Conservation (phyloP, 2,888 invertebrate genomes). For the Apamea crenata region DNA sequence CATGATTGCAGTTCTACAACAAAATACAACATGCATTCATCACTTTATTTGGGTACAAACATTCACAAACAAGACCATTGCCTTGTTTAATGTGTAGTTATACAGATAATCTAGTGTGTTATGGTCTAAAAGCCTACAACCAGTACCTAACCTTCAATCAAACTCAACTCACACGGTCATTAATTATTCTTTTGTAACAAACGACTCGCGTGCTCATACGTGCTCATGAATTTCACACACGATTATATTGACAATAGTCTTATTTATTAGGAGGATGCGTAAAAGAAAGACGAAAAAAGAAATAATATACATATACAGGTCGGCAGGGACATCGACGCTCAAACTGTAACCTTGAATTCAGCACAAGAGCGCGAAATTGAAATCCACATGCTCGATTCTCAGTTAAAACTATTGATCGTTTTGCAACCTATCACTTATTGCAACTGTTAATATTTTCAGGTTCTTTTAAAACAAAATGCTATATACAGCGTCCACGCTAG, state of each 20-base stretch:
- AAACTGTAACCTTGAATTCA: too few species aligned
- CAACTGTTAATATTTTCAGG: neutral
- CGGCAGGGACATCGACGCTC: too few species aligned
- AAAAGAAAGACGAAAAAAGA: neutral
- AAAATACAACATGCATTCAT: neutral
- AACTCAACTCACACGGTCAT: conserved; percentile 48
- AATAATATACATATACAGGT: too few species aligned
- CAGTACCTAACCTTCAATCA: conserved; percentile 50
- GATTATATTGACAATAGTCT: conserved; percentile 55
- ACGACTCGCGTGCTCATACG: conserved; percentile 41
- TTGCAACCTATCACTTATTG: neutral
- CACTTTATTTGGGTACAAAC: conserved; percentile 2
- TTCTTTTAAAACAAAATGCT: neutral
- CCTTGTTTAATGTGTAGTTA: neutral
- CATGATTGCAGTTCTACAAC: neutral
- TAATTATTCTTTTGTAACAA: conserved; percentile 55
- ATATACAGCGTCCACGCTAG: too few species aligned
- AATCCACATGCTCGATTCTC: neutral
- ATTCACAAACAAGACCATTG: neutral
- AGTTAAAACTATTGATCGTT: neutral
- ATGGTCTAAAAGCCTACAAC: conserved; percentile 10
- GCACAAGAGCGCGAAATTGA: too few species aligned
- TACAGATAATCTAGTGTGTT: conserved; percentile 9
- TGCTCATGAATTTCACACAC: conserved; percentile 71
- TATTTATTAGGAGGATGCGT: neutral